Evolutionary conservation across 1,140 invertebrate species (phyloP).

Genomic region (Penaeus japonicus): DNA sequence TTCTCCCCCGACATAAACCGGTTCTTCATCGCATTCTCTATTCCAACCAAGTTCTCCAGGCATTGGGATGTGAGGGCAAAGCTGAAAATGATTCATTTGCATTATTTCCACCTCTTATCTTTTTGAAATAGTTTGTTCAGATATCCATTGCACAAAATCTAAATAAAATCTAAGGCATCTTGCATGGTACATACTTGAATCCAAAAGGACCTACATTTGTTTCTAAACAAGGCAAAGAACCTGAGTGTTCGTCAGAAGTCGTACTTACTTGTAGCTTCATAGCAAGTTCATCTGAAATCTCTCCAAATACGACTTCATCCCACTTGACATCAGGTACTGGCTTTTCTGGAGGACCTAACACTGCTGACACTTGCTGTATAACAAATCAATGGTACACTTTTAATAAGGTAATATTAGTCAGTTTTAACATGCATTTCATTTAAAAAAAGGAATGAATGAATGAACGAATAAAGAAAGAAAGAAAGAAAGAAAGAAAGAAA

Average conservation of each 20-base stretch:
- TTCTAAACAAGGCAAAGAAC: no score
- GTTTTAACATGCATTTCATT: no score
- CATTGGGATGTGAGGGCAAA: constrained; percentile 65
- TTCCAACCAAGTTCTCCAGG: constrained; percentile 71
- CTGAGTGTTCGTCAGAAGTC: no score
- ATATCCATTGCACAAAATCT: no score
- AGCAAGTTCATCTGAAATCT: constrained; percentile 50
- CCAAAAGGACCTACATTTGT: no score
- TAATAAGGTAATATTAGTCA: no score
- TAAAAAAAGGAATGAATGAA: background rate
- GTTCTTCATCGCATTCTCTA: constrained; percentile 64
- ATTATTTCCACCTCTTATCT: background rate
- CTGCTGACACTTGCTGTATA: constrained; percentile 63
- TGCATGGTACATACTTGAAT: no score
- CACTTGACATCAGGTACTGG: constrained; percentile 69
- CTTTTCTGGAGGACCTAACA: constrained; percentile 71
- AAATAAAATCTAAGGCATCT: no score
- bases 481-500: background rate
- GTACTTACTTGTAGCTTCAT: background rate
- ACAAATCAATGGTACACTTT: background rate
- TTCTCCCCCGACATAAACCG: constrained; percentile 23
- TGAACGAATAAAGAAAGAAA: background rate
- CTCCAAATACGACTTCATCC: constrained; percentile 66
- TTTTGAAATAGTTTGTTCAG: no score
- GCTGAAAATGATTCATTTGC: background rate